These are phyloP conservation scores for Protobothrops flavoviridis DNA, from an alignment of 2,113 vertebrate species.

Conservation along the genomic window DNA sequence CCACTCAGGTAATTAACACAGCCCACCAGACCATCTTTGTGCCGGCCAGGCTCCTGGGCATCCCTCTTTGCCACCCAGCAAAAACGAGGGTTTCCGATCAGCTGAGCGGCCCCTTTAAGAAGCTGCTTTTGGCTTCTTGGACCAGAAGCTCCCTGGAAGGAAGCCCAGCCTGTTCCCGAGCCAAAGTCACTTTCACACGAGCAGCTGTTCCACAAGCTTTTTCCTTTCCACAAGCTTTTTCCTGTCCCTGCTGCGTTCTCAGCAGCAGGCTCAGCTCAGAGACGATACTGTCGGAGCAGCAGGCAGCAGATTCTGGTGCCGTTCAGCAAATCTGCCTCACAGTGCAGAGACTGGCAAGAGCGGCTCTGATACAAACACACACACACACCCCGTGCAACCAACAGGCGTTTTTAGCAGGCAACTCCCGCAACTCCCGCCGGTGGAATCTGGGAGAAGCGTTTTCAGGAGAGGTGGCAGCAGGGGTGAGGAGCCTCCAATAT, in stretches of 20 bases:
- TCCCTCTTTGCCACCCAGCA: background rate
- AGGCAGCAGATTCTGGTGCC: background rate
- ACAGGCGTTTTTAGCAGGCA: background rate
- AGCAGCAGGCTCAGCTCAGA: background rate
- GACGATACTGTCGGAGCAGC: background rate
- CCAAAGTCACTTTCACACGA: background rate
- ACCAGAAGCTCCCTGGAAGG: background rate
- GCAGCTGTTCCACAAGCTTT: background rate
- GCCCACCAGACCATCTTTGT: background rate
- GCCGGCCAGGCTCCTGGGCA: background rate
- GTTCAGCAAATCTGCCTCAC: background rate
- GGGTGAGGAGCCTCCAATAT: background rate
- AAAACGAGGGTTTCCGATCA: background rate
- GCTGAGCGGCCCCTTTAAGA: background rate
- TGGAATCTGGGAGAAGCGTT: background rate
- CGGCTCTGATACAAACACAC: background rate
- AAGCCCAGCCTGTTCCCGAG: background rate
- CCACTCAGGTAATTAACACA: background rate
- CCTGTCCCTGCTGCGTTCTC: background rate
- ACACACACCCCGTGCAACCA: background rate
- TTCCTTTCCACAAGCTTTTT: background rate
- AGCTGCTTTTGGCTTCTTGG: background rate
- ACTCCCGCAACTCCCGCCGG: no score
- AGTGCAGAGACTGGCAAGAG: background rate
- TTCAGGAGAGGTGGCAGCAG: background rate